A percentile compares a stretch with the other conserved stretches of the same genome.
phyloP scores from a whole-genome alignment of 2,888 invertebrate genomes.

The Euplexia lucipara region DNA sequence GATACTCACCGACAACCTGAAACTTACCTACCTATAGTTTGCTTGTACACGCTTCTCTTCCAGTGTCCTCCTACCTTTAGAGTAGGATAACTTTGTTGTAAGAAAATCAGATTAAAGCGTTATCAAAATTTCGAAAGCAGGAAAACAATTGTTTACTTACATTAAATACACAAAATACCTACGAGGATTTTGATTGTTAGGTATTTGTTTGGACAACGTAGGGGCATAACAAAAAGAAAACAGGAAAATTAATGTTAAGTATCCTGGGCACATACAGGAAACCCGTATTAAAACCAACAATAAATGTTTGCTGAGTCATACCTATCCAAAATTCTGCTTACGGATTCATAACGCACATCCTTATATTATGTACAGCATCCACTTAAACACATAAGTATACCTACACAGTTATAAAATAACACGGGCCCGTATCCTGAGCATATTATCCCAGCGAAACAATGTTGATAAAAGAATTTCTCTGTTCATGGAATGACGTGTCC shows the following conservation, averaged over 20 bases:
- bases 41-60: slow-evolving; percentile 12
- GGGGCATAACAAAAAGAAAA: neutral
- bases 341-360: slow-evolving; percentile 7
- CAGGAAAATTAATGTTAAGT: no score
- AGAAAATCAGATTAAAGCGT: neutral
- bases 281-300: neutral
- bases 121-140: neutral
- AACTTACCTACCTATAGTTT: slow-evolving; percentile 26
- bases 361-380: slow-evolving; percentile 13
- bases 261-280: neutral
- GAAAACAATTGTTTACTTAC: neutral
- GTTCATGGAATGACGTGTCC: slow-evolving; percentile 78
- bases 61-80: neutral
- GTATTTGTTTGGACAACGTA: neutral
- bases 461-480: slow-evolving; percentile 81
- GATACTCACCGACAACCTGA: slow-evolving; percentile 27
- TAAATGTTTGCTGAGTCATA: neutral
- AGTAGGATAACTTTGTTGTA: neutral
- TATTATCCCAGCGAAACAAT: slow-evolving; percentile 75
- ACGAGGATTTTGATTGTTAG: neutral
- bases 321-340: slow-evolving; percentile 4
- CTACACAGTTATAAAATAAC: slow-evolving; percentile 67
- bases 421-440: slow-evolving; percentile 63
- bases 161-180: no score
- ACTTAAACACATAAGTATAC: slow-evolving; percentile 44